Evolutionary conservation across 2,113 vertebrate genomes (phyloP).

Genomic region (Talpa occidentalis): DNA sequence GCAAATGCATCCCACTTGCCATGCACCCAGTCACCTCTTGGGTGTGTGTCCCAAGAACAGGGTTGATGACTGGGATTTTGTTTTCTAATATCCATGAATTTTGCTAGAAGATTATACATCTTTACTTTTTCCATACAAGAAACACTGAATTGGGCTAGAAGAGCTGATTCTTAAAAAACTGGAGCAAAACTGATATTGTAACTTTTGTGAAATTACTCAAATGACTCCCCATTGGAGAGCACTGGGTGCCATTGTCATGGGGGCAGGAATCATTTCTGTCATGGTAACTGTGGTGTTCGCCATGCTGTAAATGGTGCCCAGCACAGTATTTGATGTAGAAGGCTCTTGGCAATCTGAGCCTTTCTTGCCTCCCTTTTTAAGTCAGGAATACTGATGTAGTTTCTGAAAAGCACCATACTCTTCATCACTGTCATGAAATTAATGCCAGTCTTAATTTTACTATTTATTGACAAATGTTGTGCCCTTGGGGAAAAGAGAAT

Average conservation of each 20-base stretch:
- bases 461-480: neutral
- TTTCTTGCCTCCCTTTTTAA: neutral
- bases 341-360: neutral
- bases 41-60: neutral
- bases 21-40: accelerated
- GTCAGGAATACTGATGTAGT: neutral
- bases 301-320: neutral
- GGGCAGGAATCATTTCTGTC: neutral
- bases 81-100: neutral
- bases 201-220: neutral
- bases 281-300: neutral
- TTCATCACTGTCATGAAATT: neutral
- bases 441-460: neutral
- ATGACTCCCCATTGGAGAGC: too few species aligned
- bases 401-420: neutral
- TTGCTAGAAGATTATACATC: neutral
- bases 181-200: neutral
- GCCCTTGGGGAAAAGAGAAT: neutral
- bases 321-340: neutral
- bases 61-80: too few species aligned
- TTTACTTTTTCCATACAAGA: neutral
- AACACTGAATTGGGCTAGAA: neutral
- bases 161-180: neutral
- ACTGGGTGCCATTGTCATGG: neutral
- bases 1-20: neutral